Conservation (phyloP, 2,888 invertebrate species). For the Dasypogon diadema region DNA sequence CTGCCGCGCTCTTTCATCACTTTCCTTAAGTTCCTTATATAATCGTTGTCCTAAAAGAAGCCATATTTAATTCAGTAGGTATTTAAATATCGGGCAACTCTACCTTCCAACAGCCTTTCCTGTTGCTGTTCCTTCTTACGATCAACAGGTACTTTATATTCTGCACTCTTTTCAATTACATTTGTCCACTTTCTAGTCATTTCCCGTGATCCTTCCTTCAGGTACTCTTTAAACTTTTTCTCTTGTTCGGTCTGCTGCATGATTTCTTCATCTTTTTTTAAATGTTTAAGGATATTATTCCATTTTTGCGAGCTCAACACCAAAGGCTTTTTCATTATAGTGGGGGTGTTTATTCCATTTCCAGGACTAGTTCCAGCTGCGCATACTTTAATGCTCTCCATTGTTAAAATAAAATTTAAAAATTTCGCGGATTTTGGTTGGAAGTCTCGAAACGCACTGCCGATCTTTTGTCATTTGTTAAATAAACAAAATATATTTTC, state of each 20-base stretch:
- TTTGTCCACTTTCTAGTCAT: conserved; percentile 68
- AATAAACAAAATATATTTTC: conserved; percentile 8
- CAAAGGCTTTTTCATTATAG: conserved; percentile 2
- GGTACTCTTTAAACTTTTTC: conserved; percentile 63
- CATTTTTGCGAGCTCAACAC: conserved; percentile 46
- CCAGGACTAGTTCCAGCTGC: background rate
- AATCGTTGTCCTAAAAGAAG: background rate
- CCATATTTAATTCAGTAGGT: no score
- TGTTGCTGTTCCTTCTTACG: conserved; percentile 62
- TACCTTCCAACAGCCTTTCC: conserved; percentile 53
- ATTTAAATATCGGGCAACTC: no score
- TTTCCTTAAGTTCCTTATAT: conserved; percentile 58
- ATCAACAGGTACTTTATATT: conserved; percentile 8
- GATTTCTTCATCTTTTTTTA: conserved; percentile 37
- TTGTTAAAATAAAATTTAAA: no score
- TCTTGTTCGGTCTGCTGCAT: conserved; percentile 64
- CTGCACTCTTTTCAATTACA: background rate
- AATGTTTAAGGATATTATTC: conserved; percentile 46
- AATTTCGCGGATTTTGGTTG: background rate
- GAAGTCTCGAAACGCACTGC: background rate
- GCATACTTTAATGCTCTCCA: conserved; percentile 9
- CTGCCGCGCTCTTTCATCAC: conserved; percentile 60
- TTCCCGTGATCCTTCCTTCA: conserved; percentile 67
- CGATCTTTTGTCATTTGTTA: conserved; percentile 13
- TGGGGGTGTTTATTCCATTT: background rate